These are phyloP conservation scores for Scrobipalpa atriplicella DNA, from an alignment of 2,888 invertebrate genomes.

Conservation along the genomic window DNA sequence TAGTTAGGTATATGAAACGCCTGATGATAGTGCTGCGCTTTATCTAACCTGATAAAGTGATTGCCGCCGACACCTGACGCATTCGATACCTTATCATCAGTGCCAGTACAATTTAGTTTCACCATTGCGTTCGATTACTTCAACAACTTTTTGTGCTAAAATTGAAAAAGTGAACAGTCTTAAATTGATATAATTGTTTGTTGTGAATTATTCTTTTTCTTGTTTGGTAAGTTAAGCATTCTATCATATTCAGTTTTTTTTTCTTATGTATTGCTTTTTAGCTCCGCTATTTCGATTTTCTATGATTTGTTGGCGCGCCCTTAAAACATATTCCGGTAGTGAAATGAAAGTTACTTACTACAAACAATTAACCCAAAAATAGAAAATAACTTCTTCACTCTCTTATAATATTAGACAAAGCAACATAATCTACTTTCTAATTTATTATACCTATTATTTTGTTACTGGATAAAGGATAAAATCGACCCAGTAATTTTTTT, in stretches of 20 bases:
- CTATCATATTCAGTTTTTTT: neutral
- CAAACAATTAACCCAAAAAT: too few species aligned
- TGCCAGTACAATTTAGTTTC: constrained; percentile 35
- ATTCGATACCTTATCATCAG: constrained; percentile 56
- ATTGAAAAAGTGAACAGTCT: constrained; percentile 1
- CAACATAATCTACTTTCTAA: neutral
- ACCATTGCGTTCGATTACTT: constrained; percentile 45
- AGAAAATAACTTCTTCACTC: too few species aligned
- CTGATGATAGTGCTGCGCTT: constrained; percentile 39
- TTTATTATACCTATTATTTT: neutral
- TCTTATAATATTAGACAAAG: too few species aligned
- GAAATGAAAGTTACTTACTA: too few species aligned
- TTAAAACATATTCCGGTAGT: too few species aligned
- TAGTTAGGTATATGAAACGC: constrained; percentile 11
- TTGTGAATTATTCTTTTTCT: neutral
- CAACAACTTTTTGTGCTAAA: constrained; percentile 31
- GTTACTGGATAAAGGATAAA: neutral
- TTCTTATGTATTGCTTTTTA: too few species aligned
- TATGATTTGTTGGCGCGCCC: too few species aligned
- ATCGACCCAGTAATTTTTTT: too few species aligned
- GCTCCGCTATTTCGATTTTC: too few species aligned
- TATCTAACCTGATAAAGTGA: constrained; percentile 48
- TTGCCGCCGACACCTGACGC: constrained; percentile 54
- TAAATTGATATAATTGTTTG: neutral
- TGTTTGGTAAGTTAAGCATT: neutral